These are phyloP conservation scores for Keiferia lycopersicella DNA, from an alignment of 2,888 invertebrate species.

Conservation along the genomic window DNA sequence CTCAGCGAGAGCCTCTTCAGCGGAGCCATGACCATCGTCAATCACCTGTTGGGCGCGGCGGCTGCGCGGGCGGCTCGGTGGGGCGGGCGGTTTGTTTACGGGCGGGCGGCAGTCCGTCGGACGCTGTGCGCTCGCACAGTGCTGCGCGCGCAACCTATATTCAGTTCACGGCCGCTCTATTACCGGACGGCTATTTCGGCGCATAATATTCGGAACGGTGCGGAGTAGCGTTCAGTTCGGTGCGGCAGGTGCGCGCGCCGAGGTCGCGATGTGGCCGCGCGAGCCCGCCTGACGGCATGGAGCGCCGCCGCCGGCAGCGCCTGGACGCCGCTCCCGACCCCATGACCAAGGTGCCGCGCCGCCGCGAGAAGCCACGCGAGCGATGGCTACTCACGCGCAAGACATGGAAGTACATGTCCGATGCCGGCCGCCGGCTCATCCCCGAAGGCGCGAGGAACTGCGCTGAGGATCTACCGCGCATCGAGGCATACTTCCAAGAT, in stretches of 20 bases:
- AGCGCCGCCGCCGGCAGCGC: slow-evolving; percentile 65
- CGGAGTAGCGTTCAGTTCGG: slow-evolving; percentile 70
- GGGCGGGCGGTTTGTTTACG: slow-evolving; percentile 30
- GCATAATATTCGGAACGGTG: slow-evolving; percentile 70
- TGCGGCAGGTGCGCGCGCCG: slow-evolving; percentile 71
- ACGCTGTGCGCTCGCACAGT: slow-evolving; percentile 39
- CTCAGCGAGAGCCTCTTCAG: slow-evolving; percentile 18
- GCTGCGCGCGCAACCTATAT: slow-evolving; percentile 67
- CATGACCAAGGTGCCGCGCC: slow-evolving; percentile 82
- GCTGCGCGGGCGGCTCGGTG: slow-evolving; percentile 43
- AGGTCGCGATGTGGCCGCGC: slow-evolving; percentile 53
- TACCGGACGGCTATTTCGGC: slow-evolving; percentile 76
- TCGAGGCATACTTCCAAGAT: slow-evolving; percentile 92
- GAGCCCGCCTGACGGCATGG: slow-evolving; percentile 61
- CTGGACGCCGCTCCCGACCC: slow-evolving; percentile 75
- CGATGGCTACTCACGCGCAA: slow-evolving; percentile 94
- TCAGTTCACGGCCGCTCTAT: slow-evolving; percentile 80
- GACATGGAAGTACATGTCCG: slow-evolving; percentile 96
- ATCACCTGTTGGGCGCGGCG: slow-evolving; percentile 40
- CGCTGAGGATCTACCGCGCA: slow-evolving; percentile 88
- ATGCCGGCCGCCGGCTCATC: slow-evolving; percentile 91
- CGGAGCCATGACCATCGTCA: slow-evolving; percentile 52
- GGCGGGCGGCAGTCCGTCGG: slow-evolving; percentile 38
- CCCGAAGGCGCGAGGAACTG: slow-evolving; percentile 90
- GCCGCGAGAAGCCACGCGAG: slow-evolving; percentile 85